A percentile compares a stretch with the other conserved stretches of the same genome.
Evolutionary conservation across 2,797 vertebrate species (phyloP).

Genomic region (Cirrhinus mrigala): DNA sequence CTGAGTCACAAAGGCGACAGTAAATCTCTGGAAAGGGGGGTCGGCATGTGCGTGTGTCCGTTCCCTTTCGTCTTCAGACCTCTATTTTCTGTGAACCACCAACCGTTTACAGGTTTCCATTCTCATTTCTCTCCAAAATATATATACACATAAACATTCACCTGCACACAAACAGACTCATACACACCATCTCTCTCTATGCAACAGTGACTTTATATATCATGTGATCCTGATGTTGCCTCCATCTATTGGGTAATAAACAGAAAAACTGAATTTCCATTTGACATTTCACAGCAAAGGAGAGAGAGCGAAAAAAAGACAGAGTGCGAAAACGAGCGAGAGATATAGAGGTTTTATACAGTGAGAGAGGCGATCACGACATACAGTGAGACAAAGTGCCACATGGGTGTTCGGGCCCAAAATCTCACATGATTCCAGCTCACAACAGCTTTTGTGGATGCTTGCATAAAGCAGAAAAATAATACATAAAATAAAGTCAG

Average conservation of each 20-base stretch:
- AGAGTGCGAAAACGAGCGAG: neutral
- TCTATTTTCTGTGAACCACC: constrained; percentile 19
- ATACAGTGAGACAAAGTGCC: neutral
- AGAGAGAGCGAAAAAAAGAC: neutral
- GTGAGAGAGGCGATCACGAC: constrained; percentile 7
- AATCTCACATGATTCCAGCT: neutral
- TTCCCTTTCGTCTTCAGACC: constrained; percentile 1
- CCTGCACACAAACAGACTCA: constrained; percentile 23
- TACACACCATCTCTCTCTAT: constrained; percentile 62
- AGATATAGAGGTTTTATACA: neutral
- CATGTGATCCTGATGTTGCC: constrained; percentile 61
- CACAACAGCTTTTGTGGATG: neutral
- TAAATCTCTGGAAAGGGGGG: constrained; percentile 70
- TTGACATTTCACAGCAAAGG: constrained; percentile 41
- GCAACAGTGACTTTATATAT: constrained; percentile 68
- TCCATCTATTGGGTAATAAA: constrained; percentile 41
- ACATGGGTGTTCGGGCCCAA: neutral
- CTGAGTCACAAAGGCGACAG: constrained; percentile 76
- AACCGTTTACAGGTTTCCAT: neutral
- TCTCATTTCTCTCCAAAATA: constrained; percentile 9
- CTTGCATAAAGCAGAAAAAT: neutral
- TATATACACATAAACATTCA: constrained; percentile 17
- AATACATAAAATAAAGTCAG: neutral
- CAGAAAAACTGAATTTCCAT: constrained; percentile 44
- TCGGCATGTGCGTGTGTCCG: constrained; percentile 53